A percentile compares a stretch with the other conserved stretches of the same genome.
These are phyloP conservation scores for Entomyzon cyanotis DNA, from an alignment of 2,113 vertebrate genomes.

Conservation along the genomic window DNA sequence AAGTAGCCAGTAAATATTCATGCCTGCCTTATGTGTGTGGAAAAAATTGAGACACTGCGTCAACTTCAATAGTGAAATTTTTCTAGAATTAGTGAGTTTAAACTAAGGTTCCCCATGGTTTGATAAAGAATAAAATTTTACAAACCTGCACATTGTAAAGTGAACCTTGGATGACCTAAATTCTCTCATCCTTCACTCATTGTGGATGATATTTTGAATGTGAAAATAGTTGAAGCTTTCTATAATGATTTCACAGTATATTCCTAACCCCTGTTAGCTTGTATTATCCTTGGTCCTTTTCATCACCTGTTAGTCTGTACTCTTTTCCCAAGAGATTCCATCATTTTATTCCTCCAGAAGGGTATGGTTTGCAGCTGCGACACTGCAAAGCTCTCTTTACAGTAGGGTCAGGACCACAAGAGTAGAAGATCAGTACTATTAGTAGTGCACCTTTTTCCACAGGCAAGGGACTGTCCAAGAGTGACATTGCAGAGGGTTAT, in stretches of 20 bases:
- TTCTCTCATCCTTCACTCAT: neutral
- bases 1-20: neutral
- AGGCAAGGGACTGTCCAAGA: neutral
- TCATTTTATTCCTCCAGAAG: neutral
- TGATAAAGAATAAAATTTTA: neutral
- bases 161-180: neutral
- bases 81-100: neutral
- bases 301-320: neutral
- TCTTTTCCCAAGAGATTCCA: neutral
- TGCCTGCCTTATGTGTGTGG: neutral
- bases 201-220: neutral
- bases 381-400: neutral
- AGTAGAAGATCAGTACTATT: neutral
- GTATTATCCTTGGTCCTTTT: neutral
- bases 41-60: neutral
- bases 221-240: neutral
- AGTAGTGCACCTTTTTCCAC: neutral
- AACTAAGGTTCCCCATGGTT: neutral
- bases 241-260: neutral
- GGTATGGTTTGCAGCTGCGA: neutral
- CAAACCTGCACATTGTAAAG: neutral
- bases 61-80: neutral
- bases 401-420: neutral
- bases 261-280: neutral
- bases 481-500: neutral